Base-by-base conservation (phyloP, 2,888 invertebrate species). In the Xestia sexstrigata region DNA sequence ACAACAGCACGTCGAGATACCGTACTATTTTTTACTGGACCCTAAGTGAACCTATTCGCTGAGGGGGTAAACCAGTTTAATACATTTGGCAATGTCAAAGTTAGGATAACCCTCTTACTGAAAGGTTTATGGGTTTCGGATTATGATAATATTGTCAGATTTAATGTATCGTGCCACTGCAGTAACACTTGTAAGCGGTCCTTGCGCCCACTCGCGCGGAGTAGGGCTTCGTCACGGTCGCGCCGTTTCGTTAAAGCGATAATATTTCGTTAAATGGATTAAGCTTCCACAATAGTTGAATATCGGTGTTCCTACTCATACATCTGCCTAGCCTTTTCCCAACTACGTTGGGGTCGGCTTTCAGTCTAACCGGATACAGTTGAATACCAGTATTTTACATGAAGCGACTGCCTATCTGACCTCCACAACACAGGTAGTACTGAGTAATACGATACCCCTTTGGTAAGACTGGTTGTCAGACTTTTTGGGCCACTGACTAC, bases 231-330 rank as follows among this genome's bases (percentile, higher is more conserved):
- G 82, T 84, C 83, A 79, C 84, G 69, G 73, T 63, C 78, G 74
- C 80, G 78, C 70, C 87, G 88, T 88, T 90, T 90, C 84, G 90
- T 88, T 94, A 93, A 93, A 93, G 91, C 93, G 92, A 93, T 95
- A 93, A 92, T 94, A 94, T 93, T n/a, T 93, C 88, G 85, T 91
- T 96, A 95, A 96, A 91, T 91, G 94, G 95, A 95, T 96, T 95
- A 94, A 88, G 86, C 88, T 85, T 84, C 89, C 89, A 87, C 89
- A 75, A 72, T 66, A 62, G 76, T 74, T 67, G 65, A 78, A 65
- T 70, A 72, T 65, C 58, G 39, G 17, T 47, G 58, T 70, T 65
- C 74, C 65, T 78, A 70, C n/a, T n/a, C n/a, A n/a, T n/a, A n/a
- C n/a, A n/a, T n/a, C n/a, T n/a, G n/a, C n/a, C n/a, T n/a, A n/a